These are phyloP conservation scores for Takifugu ocellatus DNA, from an alignment of 2,797 vertebrate genomes.

Conservation along the genomic window DNA sequence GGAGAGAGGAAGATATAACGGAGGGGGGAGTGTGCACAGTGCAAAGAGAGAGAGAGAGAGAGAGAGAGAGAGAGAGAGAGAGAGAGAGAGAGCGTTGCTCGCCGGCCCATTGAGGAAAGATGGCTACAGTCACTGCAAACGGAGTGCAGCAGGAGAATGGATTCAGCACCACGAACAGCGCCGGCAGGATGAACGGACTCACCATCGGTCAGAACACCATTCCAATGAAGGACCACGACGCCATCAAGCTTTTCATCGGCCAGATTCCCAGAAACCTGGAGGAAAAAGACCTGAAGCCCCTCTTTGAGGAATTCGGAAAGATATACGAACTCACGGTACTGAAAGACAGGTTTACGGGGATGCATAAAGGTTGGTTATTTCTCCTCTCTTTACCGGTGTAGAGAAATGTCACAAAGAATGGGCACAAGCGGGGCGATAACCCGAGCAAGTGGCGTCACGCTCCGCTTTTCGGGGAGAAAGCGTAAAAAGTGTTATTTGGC, in stretches of 20 bases:
- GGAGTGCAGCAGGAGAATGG: constrained; percentile 87
- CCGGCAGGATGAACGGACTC: constrained; percentile 89
- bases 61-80: constrained; percentile 44
- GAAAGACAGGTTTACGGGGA: constrained; percentile 98
- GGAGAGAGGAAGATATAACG: constrained; percentile 29
- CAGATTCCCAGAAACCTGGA: constrained; percentile 98
- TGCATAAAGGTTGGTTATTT: constrained; percentile 93
- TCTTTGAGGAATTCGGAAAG: constrained; percentile 99
- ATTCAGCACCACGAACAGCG: constrained; percentile 91
- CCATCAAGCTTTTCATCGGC: constrained; percentile 99
- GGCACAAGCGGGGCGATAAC: neutral
- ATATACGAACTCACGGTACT: constrained; percentile 99
- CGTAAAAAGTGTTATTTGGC: constrained; percentile 51
- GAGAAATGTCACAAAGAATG: constrained; percentile 2
- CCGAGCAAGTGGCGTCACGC: constrained; percentile 6
- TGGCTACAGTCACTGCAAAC: constrained; percentile 90
- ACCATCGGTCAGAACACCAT: constrained; percentile 85
- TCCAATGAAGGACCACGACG: constrained; percentile 99
- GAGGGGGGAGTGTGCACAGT: constrained; percentile 41
- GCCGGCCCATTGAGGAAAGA: constrained; percentile 83
- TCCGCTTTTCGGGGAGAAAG: constrained; percentile 31
- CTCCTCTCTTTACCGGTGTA: neutral
- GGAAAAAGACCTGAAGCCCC: constrained; percentile 96
- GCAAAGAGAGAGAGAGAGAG: constrained; percentile 51
- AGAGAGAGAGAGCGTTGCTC: constrained; percentile 68